Evolutionary conservation across 2,113 vertebrate species (phyloP).

Genomic region (Neogale vison): DNA sequence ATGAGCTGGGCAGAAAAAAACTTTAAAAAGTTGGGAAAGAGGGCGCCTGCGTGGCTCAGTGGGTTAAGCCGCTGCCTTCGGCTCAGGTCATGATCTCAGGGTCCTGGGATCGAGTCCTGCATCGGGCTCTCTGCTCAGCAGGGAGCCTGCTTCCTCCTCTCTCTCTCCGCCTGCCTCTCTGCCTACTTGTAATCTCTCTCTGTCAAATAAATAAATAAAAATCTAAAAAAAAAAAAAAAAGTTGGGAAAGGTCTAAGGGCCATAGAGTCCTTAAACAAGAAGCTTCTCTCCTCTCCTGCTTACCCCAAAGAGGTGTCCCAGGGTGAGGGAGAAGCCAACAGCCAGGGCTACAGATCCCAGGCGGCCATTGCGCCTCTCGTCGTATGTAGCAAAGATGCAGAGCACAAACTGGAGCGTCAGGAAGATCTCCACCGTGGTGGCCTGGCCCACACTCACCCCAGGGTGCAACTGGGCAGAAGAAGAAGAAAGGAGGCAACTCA

Average conservation of each 20-base stretch:
- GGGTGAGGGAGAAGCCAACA: slow-evolving; percentile 93
- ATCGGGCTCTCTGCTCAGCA: no score
- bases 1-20: background rate
- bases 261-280: background rate
- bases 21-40: background rate
- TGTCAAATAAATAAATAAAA: no score
- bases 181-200: no score
- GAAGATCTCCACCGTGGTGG: slow-evolving; percentile 94
- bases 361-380: slow-evolving; percentile 92
- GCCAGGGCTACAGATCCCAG: slow-evolving; percentile 91
- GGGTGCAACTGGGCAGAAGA: slow-evolving; percentile 88
- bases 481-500: background rate
- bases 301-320: slow-evolving; percentile 96
- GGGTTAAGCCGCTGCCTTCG: no score
- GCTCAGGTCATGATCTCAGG: no score
- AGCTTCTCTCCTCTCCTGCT: slow-evolving; percentile 67
- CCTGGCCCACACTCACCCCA: slow-evolving; percentile 92
- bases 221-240: background rate
- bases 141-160: no score
- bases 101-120: no score
- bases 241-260: background rate
- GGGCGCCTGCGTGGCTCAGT: no score
- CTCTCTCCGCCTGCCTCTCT: no score
- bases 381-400: slow-evolving; percentile 93
- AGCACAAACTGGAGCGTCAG: slow-evolving; percentile 94